Base-by-base conservation (phyloP, 2,888 invertebrate genomes). In the Melanostoma scalare region DNA sequence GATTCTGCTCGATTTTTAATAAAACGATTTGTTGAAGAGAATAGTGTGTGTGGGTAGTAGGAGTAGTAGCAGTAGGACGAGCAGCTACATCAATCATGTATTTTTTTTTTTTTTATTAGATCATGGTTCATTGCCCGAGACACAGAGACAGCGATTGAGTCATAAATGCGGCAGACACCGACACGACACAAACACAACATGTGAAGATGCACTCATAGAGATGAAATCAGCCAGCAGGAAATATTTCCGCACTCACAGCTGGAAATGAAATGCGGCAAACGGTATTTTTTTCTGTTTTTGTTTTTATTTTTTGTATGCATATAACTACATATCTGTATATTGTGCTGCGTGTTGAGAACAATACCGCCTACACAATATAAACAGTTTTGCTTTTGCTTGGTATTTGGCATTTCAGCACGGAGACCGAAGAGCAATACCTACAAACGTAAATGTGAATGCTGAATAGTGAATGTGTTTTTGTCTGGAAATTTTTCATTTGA, bases 61-160 rank as follows among this genome's bases (percentile, higher is more conserved):
- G 20, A 20, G 20, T 20, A 20, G 20, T 1, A 20, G 20, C 20
- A 20, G 20, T 20, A 20, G 20, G 20, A 20, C 20, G 20, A 20
- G 20, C 20, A 20, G 20, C 20, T 20, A 20, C 20, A 20, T 0
- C 20, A 20, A 20, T 20, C 20, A 20, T 20, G 20, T 20, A 20
- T 20, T 20, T 20, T 20, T 20, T 20, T 20, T 20, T 20, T 20
- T 20, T 1, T 1, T 20, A 20, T 20, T 20, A 63, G 46, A n/a
- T 8, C 9, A 67, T 31, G 61, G 81, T 72, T 76, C 81, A 81
- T 72, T 81, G 81, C 60, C 67, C 81, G 30, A 30, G 46, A 33
- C 46, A 61, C 30, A 65, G 61, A 61, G 60, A 76, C 42, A 73
- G 20, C 55, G 61, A 69, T 71, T 76, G 65, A 65, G 55, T 76